phyloP scores from a whole-genome alignment of 1,140 invertebrate species.

The Lepidurus apus region DNA sequence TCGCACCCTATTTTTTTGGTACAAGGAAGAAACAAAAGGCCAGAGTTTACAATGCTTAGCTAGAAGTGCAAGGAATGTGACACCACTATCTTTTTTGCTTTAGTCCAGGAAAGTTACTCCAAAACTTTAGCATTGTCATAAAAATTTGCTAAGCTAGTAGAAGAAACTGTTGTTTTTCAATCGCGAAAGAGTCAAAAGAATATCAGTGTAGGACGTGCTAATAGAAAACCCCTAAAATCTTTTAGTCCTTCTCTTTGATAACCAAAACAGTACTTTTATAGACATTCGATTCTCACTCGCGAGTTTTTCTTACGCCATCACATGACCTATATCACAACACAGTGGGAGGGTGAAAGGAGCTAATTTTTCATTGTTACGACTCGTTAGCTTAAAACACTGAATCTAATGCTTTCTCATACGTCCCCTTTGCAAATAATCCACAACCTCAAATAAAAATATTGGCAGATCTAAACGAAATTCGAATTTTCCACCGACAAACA shows the following conservation, averaged over 20 bases:
- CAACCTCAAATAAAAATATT: background rate
- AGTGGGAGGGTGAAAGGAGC: background rate
- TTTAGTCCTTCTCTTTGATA: background rate
- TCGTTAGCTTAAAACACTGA: background rate
- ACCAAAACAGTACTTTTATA: background rate
- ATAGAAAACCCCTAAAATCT: no score
- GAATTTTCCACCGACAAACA: background rate
- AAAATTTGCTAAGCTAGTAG: background rate
- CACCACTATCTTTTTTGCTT: background rate
- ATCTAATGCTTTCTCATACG: background rate
- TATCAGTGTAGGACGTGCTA: background rate
- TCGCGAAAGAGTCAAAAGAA: background rate
- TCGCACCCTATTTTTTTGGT: background rate
- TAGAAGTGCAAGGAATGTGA: background rate
- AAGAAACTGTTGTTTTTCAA: background rate
- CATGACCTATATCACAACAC: slow-evolving; percentile 15
- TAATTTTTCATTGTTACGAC: background rate
- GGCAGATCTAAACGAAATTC: slow-evolving; percentile 7
- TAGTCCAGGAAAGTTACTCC: background rate
- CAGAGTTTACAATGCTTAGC: background rate
- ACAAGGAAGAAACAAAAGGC: slow-evolving; percentile 4
- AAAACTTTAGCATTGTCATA: background rate
- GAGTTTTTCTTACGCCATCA: background rate
- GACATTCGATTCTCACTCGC: background rate
- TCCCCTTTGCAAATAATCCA: slow-evolving; percentile 6